Base-by-base conservation (phyloP, 2,888 invertebrate genomes). In the Tachystola acroxantha region DNA sequence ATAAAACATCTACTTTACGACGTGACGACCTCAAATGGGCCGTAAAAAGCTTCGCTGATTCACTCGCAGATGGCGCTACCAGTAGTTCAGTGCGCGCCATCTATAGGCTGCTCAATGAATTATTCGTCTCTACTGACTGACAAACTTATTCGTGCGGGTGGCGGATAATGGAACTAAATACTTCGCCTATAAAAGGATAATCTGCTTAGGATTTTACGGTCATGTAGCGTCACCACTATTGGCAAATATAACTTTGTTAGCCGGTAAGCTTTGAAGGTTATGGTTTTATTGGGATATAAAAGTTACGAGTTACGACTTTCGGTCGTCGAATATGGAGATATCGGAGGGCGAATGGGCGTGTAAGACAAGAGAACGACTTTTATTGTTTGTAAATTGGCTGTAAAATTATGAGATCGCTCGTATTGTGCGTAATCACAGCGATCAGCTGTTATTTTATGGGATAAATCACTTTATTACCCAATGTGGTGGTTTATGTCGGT, bases 341-440 rank as follows among this genome's bases (percentile, higher is more conserved):
- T 81, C 71, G 70, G 73, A 73, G 79, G 82, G 82, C 63, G 77
- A 77, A 77, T 75, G 76, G 73, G 78, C 76, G 77, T 75, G 76
- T 78, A 79, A 80, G 78, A 82, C 78, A 77, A 81, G 78, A 77
- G 75, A 75, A 69, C 71, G 78, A 80, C 81, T 86, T 88, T 88
- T 88, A 88, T 87, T 88, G 88, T 87, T 87, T 86, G 85, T 84
- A 86, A 87, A 88, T 87, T 88, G 88, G 80, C 80, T 82, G 86
- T 88, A 87, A 87, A 88, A 84, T 88, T 85, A 88, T 85, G 82
- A 85, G 75, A 69, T 77, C 61, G 70, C 67, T 77, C 82, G 79
- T 77, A 82, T 84, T 85, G 76, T 75, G 64, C 67, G 78, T 74
- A 82, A 84, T 85, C 80, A 79, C 69, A 50, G 60, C 67, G 69